Evolutionary conservation across 2,113 vertebrate genomes (phyloP).

Genomic region (Genyomyrus donnyi): DNA sequence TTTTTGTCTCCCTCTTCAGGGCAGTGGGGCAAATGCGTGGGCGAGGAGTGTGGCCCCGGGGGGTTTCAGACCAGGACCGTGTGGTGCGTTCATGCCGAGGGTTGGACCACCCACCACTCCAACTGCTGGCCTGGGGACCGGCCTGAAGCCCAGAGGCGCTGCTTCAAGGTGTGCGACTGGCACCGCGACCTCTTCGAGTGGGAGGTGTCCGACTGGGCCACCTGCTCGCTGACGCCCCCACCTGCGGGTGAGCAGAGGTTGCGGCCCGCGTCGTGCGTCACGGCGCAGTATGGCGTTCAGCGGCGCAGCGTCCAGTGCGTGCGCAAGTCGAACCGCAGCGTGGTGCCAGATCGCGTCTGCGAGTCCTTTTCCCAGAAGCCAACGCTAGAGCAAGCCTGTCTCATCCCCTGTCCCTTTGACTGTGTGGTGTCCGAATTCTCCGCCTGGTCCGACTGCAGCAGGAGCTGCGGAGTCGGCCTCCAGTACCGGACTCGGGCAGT

Average conservation of each 20-base stretch:
- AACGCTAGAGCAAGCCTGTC: conserved; percentile 77
- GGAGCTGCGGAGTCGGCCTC: conserved; percentile 59
- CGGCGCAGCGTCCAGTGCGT: conserved; percentile 69
- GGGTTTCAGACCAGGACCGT: conserved; percentile 74
- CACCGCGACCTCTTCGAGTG: conserved; percentile 86
- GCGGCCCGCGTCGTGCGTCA: conserved; percentile 63
- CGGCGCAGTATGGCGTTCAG: conserved; percentile 86
- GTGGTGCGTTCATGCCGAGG: conserved; percentile 86
- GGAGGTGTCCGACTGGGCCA: conserved; percentile 80
- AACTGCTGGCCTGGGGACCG: conserved; percentile 71
- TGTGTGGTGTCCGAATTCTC: conserved; percentile 84
- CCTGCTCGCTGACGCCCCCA: conserved; percentile 60
- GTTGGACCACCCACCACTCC: conserved; percentile 80
- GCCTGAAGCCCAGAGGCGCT: conserved; percentile 75
- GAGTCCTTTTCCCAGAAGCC: conserved; percentile 78
- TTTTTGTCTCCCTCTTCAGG: conserved; percentile 56
- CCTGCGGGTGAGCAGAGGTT: conserved; percentile 50
- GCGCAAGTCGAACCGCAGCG: conserved; percentile 72
- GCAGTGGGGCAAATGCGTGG: conserved; percentile 83
- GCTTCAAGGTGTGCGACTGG: conserved; percentile 91
- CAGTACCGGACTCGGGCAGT: conserved; percentile 74
- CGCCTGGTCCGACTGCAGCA: conserved; percentile 73
- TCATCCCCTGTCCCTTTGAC: conserved; percentile 86
- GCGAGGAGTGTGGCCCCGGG: conserved; percentile 76
- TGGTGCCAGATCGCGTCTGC: conserved; percentile 70